Conservation (phyloP, 2,888 invertebrate species). For the Tortrix viridana region DNA sequence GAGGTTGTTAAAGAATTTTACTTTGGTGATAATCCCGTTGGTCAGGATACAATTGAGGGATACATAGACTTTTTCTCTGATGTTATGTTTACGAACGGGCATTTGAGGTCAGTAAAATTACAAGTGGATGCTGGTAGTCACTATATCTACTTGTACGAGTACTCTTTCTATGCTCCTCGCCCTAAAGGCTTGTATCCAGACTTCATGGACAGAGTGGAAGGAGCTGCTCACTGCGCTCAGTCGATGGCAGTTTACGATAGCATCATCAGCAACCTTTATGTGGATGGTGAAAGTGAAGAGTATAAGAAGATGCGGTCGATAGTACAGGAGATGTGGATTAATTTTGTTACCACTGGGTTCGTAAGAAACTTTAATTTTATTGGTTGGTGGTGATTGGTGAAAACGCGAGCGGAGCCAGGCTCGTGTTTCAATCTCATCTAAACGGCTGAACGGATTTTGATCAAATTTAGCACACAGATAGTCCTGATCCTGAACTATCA, state of each 20-base stretch:
- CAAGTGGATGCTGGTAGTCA: constrained; percentile 50
- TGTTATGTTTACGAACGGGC: constrained; percentile 53
- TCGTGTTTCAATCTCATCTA: too few species aligned
- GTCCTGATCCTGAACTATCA: too few species aligned
- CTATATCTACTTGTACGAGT: constrained; percentile 58
- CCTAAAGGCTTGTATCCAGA: constrained; percentile 45
- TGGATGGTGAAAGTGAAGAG: background rate
- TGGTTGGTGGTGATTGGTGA: too few species aligned
- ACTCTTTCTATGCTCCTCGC: constrained; percentile 45
- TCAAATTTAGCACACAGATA: too few species aligned
- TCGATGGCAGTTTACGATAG: constrained; percentile 35
- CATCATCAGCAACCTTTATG: too few species aligned
- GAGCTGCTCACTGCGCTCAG: constrained; percentile 55
- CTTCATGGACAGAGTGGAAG: constrained; percentile 49
- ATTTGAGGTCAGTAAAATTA: constrained; percentile 48
- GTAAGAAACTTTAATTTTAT: constrained; percentile 32
- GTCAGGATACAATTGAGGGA: constrained; percentile 44
- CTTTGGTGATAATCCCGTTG: constrained; percentile 54
- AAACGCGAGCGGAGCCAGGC: too few species aligned
- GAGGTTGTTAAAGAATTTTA: constrained; percentile 53
- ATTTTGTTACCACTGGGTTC: background rate
- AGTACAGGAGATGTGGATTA: constrained; percentile 4
- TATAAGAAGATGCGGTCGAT: background rate
- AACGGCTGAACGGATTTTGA: too few species aligned
- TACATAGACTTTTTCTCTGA: constrained; percentile 63